phyloP scores from a whole-genome alignment of 2,113 vertebrate genomes.

The Hystrix cristata region DNA sequence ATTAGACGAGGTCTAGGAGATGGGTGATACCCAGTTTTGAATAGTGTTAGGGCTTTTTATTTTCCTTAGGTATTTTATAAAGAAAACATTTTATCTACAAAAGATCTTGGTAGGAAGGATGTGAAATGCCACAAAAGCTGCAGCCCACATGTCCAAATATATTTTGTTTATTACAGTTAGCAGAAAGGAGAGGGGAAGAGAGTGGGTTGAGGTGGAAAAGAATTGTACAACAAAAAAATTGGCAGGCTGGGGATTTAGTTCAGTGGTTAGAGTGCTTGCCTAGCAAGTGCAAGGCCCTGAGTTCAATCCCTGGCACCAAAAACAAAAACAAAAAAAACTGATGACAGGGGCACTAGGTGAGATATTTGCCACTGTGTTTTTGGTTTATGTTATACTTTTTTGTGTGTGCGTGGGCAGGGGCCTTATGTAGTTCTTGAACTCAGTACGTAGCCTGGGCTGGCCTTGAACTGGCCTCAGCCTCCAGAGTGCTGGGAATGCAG shows the following conservation, averaged over 20 bases:
- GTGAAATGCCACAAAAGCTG: constrained; percentile 5
- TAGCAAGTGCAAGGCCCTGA: too few relatives aligned
- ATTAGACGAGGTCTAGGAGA: neutral
- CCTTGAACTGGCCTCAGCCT: too few relatives aligned
- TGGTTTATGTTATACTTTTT: neutral
- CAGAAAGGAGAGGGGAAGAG: neutral
- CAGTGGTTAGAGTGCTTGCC: too few relatives aligned
- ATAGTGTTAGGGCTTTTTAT: neutral
- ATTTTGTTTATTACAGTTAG: neutral
- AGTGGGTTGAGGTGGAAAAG: neutral
- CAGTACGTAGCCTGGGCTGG: neutral
- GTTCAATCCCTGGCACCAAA: too few relatives aligned
- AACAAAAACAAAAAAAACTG: neutral
- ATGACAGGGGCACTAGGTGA: neutral
- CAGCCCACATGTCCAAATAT: neutral
- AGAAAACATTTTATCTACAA: constrained; percentile 60
- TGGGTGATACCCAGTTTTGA: neutral
- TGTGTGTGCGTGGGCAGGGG: neutral
- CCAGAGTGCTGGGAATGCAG: neutral
- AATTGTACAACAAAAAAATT: neutral
- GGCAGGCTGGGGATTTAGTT: too few relatives aligned
- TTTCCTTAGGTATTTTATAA: constrained; percentile 27
- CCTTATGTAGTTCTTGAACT: neutral
- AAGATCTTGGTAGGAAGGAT: constrained; percentile 31
- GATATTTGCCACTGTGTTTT: neutral